Evolutionary conservation across 2,113 vertebrate genomes (phyloP), one percentile per base, ranked within the genome.

Genomic region (Upupa epops): DNA sequence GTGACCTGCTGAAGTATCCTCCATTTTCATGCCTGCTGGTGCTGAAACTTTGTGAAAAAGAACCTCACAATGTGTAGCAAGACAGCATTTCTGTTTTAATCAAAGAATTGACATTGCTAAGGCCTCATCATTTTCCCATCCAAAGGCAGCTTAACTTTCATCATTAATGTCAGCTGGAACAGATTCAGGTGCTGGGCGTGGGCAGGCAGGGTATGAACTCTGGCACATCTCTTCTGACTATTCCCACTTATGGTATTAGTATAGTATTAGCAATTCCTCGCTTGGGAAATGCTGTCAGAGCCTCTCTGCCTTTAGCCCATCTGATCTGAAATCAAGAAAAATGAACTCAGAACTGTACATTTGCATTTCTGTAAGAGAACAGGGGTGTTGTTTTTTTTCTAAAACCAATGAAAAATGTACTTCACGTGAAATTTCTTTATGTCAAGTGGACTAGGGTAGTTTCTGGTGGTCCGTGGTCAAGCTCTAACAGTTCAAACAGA

Each of bases 301-400:
- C 19, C 18, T 69, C 45, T 60, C 66, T 59, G 13, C 42, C 36
- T 78, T 51, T 18, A 56, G 25, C 10, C 10, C 21, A 22, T 7
- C 69, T 54, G 69, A 61, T n/a, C 22, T 8, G 10, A 77, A 65
- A 72, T 52, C 12, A 59, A 72, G 40, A 4, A 80, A 65, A 77
- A 11, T 9, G 15, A 65, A 52, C 20, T 65, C 40, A 51, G 28
- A 16, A 13, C 10, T 5, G 34, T 20, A 31, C 10, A 17, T 46
- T 73, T 58, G 45, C 14, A 18, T 65, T 73, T 73, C 56, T 60
- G 26, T 32, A 42, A 77, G 11, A 20, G 11, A 65, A 51, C 1
- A 45, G 28, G 55, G 7, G 3, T 4, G 0, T 31, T 49, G 3
- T 4, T 0, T 26, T 49, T 36, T 51, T 51, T 2, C 31, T 58